Conservation (phyloP, 2,888 invertebrate species). For the Lacanobia oleracea region DNA sequence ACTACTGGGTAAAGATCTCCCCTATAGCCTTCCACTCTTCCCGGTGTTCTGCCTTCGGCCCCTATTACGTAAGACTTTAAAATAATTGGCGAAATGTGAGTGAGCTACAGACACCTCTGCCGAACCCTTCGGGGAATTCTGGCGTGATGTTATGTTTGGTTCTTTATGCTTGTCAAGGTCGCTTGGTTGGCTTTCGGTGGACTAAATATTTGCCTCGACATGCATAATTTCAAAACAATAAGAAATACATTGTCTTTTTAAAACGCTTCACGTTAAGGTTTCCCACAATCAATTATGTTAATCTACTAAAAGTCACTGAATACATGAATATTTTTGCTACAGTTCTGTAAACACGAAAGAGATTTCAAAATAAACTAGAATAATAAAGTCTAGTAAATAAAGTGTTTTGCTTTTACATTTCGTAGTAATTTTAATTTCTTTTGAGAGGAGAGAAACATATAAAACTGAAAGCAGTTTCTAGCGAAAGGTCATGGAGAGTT, state of each 20-base stretch:
- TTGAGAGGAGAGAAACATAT: conserved; percentile 10
- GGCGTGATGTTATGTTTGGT: neutral
- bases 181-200: neutral
- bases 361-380: conserved; percentile 13
- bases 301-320: conserved; percentile 18
- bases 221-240: conserved; percentile 20
- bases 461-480: conserved; percentile 15
- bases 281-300: conserved; percentile 18
- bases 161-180: neutral
- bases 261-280: conserved; percentile 2
- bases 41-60: neutral
- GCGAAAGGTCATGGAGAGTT: conserved; percentile 9
- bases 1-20: neutral
- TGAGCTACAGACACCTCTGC: neutral
- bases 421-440: conserved; percentile 31
- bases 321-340: conserved; percentile 8
- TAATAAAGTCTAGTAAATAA: neutral
- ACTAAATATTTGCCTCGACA: conserved; percentile 2
- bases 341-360: conserved; percentile 9
- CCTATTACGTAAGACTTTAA: neutral
- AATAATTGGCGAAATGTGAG: neutral
- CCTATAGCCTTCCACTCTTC: neutral
- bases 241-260: conserved; percentile 18
- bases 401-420: conserved; percentile 5
- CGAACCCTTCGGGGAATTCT: neutral